These are phyloP conservation scores for Bujurquina vittata DNA, from an alignment of 2,113 vertebrate species.

Conservation along the genomic window DNA sequence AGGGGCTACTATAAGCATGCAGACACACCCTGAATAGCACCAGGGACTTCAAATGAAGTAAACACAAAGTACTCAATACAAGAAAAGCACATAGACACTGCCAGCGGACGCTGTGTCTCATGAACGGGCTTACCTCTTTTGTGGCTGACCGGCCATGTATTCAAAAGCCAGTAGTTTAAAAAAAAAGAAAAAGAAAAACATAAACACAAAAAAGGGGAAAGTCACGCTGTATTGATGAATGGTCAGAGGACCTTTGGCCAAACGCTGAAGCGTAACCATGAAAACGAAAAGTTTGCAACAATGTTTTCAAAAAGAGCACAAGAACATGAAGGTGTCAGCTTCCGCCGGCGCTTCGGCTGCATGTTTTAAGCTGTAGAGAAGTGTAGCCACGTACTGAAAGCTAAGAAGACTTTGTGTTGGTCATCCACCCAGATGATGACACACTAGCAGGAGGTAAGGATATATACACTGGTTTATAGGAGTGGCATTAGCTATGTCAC, in stretches of 20 bases:
- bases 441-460: slow-evolving; percentile 60
- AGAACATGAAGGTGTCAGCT: slow-evolving; percentile 18
- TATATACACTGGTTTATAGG: slow-evolving; percentile 79
- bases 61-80: slow-evolving; percentile 31
- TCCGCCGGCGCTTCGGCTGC: slow-evolving; percentile 6
- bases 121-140: slow-evolving; percentile 65
- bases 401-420: slow-evolving; percentile 42
- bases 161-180: slow-evolving; percentile 69
- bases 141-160: slow-evolving; percentile 45
- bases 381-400: slow-evolving; percentile 60
- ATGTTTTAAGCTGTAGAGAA: slow-evolving; percentile 11
- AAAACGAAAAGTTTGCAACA: slow-evolving; percentile 17
- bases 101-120: slow-evolving; percentile 42
- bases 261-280: slow-evolving; percentile 13
- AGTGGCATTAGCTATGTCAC: slow-evolving; percentile 67
- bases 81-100: slow-evolving; percentile 55
- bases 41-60: slow-evolving; percentile 1
- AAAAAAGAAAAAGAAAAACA: background rate
- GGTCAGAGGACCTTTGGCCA: slow-evolving; percentile 29
- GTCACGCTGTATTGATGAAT: slow-evolving; percentile 16
- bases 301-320: background rate
- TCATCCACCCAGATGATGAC: slow-evolving; percentile 1
- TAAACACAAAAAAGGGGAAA: slow-evolving; percentile 53
- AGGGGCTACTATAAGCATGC: slow-evolving; percentile 78
- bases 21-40: slow-evolving; percentile 46